Evolutionary conservation across 2,113 vertebrate genomes (phyloP), one percentile per base, ranked within the genome.

Genomic region (Benitochromis conjunctus): DNA sequence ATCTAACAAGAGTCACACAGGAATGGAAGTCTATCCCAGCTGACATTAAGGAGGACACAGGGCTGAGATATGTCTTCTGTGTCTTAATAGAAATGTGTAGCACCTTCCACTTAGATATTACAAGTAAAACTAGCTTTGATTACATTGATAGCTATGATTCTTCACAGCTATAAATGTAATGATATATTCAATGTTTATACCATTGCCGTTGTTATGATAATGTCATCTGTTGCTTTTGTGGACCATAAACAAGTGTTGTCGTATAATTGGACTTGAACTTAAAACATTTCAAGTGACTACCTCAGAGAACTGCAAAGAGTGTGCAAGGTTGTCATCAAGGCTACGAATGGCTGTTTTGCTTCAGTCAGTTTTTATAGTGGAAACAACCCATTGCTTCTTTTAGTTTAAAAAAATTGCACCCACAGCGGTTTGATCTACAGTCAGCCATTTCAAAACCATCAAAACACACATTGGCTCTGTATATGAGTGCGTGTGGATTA

Each of bases 181-280:
- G 2, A 82, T 71, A 24, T 43, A 46, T 46, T 83, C 10, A 74
- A 74, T 48, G 18, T 34, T 46, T 16, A 56, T 56, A 4, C 18
- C 7, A 41, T 82, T 82, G 26, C 46, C 53, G 58, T 10, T 81
- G 46, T 41, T 18, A 36, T 18, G 14, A 2, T 62, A 4, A 31
- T 19, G 41, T 74, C 43, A 74, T 2, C 43, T 48, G 24, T 74
- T 46, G 16, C 19, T 29, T 46, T 48, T 48, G 43, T 74, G 24
- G 41, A 7, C 26, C 69, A 6, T 29, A 7, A 51, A 0, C 69
- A 51, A 51, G 43, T 26, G 1, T 29, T 29, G 2, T 48, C 0
- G 2, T 48, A 48, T 29, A 74, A 74, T 29, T 2, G 18, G 43
- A 48, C 43, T 29, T 74, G 41, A 74, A 5, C 66, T 74, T 26